phyloP scores from a whole-genome alignment of 1,140 invertebrate species.

The Eciton burchellii region DNA sequence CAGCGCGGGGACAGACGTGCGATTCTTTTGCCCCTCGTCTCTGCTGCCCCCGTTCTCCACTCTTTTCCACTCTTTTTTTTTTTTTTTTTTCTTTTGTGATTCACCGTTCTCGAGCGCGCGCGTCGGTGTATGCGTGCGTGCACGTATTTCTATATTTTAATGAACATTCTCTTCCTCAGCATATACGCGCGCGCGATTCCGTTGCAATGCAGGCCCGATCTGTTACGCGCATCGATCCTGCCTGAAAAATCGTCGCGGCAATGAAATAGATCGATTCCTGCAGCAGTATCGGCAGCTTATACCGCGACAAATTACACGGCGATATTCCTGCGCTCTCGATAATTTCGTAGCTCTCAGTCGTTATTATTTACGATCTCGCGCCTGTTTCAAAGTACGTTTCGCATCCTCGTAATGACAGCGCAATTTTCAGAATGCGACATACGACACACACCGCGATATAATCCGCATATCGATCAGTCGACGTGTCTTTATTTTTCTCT shows the following conservation, averaged over 20 bases:
- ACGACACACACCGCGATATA: not conserved
- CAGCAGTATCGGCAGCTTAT: conserved; percentile 17
- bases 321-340: conserved; percentile 27
- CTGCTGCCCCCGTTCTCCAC: too few species aligned
- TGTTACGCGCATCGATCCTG: conserved; percentile 62
- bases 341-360: conserved; percentile 25
- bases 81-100: conserved; percentile 27
- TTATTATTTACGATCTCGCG: conserved; percentile 1
- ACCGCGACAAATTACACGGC: conserved; percentile 25
- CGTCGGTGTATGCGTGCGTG: too few species aligned
- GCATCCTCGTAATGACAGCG: not conserved
- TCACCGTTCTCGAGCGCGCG: conserved; percentile 53
- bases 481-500: too few species aligned
- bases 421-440: not conserved
- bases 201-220: conserved; percentile 55
- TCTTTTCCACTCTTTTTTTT: not conserved
- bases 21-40: conserved; percentile 69
- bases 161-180: conserved; percentile 53
- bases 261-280: conserved; percentile 57
- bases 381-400: not conserved
- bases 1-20: conserved; percentile 64
- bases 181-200: conserved; percentile 52
- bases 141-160: conserved; percentile 64
- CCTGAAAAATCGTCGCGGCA: conserved; percentile 61
- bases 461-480: not conserved